Base-by-base conservation (phyloP, 2,113 vertebrate genomes). In the Tautogolabrus adspersus region DNA sequence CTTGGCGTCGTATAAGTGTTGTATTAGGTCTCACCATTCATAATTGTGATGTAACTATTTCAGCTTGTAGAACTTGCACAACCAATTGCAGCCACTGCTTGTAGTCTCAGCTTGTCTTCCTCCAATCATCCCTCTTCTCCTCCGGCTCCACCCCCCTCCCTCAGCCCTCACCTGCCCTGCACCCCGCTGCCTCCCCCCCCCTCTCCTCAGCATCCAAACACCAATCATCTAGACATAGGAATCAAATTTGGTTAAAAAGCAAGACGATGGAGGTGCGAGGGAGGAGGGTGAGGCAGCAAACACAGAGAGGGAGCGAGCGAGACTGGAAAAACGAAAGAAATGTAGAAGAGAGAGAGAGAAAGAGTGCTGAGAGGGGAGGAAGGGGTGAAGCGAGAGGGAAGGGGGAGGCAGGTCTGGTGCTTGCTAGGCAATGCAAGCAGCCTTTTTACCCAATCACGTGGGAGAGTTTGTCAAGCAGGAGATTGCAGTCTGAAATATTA, bases 401-500 rank as follows among this genome's bases (percentile, higher is more conserved):
- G 15, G 70, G 59, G 46, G 61, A 30, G 42, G 40, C 40, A 42
- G 74, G 82, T 85, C n/a, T 72, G 73, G 69, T 85, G 87, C 88
- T 89, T 69, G 88, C 79, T 70, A 86, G 89, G 84, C 86, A 89
- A 89, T 82, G 86, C 78, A 77, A 90, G 87, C 69, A 0, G 72
- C 88, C 30, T 93, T 93, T 93, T 93, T 88, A 92, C 72, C 94
- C 93, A 95, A 94, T 95, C 95, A 94, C 88, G 93, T 89, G 94
- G 92, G 88, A 93, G 93, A 94, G 93, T 94, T 95, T 94, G 94
- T 95, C 94, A 95, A 94, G 94, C 94, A 95, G 94, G 94, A 95
- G 94, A 95, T 95, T 95, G 94, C 93, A 90, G 90, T 94, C 84
- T 95, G 69, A 95, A 95, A 95, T 95, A 95, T 95, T 95, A 93